Evolutionary conservation across 2,888 invertebrate species (phyloP).

Genomic region (Silvanus unidentatus): DNA sequence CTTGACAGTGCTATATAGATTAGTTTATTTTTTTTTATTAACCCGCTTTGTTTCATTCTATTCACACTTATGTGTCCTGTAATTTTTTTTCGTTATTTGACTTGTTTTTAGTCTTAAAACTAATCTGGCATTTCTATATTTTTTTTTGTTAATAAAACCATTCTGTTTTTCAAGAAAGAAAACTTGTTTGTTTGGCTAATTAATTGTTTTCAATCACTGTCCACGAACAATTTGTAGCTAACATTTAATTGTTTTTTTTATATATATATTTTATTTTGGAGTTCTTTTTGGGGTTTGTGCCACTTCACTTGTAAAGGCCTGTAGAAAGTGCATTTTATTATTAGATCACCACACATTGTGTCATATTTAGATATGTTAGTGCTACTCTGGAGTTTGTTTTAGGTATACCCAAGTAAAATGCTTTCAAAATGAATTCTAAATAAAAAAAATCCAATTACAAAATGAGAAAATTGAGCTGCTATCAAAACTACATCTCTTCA

Average conservation of each 20-base stretch:
- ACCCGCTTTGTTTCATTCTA: conserved; percentile 9
- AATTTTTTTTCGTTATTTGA: conserved; percentile 24
- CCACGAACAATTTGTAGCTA: conserved; percentile 11
- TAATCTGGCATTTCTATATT: conserved; percentile 28
- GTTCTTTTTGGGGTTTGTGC: conserved; percentile 17
- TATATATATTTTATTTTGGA: conserved; percentile 24
- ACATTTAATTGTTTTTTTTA: conserved; percentile 22
- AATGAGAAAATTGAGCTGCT: conserved; percentile 16
- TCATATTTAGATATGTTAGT: too few relatives aligned
- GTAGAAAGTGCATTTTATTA: conserved; percentile 32
- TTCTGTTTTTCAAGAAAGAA: neutral
- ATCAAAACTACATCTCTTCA: conserved; percentile 21
- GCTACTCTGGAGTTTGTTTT: too few relatives aligned
- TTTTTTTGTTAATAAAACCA: too few relatives aligned
- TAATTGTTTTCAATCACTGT: conserved; percentile 13
- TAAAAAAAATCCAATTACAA: too few relatives aligned
- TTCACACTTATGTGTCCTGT: conserved; percentile 8
- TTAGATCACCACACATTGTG: too few relatives aligned
- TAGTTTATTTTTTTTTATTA: conserved; percentile 10
- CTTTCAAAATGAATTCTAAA: too few relatives aligned
- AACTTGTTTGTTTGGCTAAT: conserved; percentile 29
- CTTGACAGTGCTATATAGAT: conserved; percentile 17
- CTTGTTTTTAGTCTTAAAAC: conserved; percentile 10
- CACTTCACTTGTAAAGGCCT: conserved; percentile 26
- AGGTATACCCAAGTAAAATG: too few relatives aligned